Conservation (phyloP, 2,888 invertebrate species). For the Drosophila cracens region DNA sequence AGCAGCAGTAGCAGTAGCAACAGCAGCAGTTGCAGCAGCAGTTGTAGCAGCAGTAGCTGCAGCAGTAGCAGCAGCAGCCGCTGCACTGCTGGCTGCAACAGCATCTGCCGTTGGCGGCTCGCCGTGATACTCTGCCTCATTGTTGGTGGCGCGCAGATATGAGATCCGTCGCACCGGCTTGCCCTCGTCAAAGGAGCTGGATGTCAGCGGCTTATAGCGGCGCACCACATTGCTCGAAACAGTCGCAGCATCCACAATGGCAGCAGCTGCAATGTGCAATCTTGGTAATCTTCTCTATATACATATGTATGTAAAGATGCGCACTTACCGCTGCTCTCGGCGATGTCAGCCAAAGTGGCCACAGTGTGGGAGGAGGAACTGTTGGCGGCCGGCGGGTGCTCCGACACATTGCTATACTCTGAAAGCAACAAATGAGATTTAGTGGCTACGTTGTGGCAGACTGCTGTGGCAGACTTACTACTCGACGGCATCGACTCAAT, state of each 20-base stretch:
- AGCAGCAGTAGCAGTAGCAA: conserved; percentile 32
- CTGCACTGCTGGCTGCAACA: conserved; percentile 39
- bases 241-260: conserved; percentile 40
- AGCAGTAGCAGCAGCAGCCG: conserved; percentile 13
- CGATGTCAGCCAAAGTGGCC: conserved; percentile 78
- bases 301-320: neutral
- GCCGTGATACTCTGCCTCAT: conserved; percentile 89
- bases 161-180: conserved; percentile 95
- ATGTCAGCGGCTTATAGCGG: conserved; percentile 83
- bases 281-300: neutral
- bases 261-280: conserved; percentile 41
- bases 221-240: conserved; percentile 74
- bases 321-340: conserved; percentile 70
- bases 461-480: conserved; percentile 61
- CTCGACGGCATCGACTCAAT: conserved; percentile 71
- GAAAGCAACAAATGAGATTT: conserved; percentile 9
- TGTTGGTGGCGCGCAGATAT: conserved; percentile 95
- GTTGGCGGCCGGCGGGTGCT: conserved; percentile 47
- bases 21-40: conserved; percentile 21
- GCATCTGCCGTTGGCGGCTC: conserved; percentile 59
- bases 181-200: conserved; percentile 91
- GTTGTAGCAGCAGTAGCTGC: conserved; percentile 16
- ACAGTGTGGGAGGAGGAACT: conserved; percentile 48
- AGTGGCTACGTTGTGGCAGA: too few relatives aligned
- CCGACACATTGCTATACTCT: conserved; percentile 71